These are phyloP conservation scores for Phenganax subtilis DNA, from an alignment of 92 coral and sea anemone species.

Conservation along the genomic window DNA sequence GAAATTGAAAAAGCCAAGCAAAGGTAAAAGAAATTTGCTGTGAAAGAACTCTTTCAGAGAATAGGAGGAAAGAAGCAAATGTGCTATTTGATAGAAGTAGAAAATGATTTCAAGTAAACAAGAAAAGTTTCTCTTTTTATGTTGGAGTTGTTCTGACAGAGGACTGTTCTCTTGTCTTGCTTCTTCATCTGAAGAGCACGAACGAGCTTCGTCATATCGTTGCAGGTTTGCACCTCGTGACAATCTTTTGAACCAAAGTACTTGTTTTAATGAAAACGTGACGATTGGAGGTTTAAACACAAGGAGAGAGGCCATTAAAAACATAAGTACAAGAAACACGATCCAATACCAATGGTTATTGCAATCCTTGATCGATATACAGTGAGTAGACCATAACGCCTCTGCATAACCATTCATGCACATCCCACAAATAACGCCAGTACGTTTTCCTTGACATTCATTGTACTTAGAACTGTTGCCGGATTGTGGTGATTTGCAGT, in stretches of 20 bases:
- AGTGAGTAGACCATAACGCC: constrained; percentile 58
- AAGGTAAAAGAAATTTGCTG: constrained; percentile 45
- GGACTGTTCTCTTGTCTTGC: too few relatives aligned
- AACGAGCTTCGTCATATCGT: too few relatives aligned
- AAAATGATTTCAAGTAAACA: constrained; percentile 66
- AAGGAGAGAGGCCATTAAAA: constrained; percentile 58
- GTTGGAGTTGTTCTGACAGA: constrained; percentile 10
- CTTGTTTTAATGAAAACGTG: constrained; percentile 44
- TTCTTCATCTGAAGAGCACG: too few relatives aligned
- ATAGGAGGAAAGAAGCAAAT: constrained; percentile 54
- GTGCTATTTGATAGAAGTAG: constrained; percentile 73
- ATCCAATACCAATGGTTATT: constrained; percentile 66
- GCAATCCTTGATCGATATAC: constrained; percentile 49
- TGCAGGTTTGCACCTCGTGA: too few relatives aligned
- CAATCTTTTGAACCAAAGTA: constrained; percentile 53
- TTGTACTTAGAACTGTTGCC: constrained; percentile 16
- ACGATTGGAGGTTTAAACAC: constrained; percentile 59
- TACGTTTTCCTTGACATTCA: constrained; percentile 67
- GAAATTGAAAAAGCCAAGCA: constrained; percentile 66
- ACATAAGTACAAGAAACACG: constrained; percentile 31
- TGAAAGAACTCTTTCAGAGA: constrained; percentile 28
- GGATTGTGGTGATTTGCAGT: constrained; percentile 47
- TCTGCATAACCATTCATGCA: constrained; percentile 64
- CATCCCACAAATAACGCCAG: constrained; percentile 66
- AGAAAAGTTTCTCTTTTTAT: constrained; percentile 16